phyloP scores from a whole-genome alignment of 2,113 vertebrate species.

The Recurvirostra avosetta region DNA sequence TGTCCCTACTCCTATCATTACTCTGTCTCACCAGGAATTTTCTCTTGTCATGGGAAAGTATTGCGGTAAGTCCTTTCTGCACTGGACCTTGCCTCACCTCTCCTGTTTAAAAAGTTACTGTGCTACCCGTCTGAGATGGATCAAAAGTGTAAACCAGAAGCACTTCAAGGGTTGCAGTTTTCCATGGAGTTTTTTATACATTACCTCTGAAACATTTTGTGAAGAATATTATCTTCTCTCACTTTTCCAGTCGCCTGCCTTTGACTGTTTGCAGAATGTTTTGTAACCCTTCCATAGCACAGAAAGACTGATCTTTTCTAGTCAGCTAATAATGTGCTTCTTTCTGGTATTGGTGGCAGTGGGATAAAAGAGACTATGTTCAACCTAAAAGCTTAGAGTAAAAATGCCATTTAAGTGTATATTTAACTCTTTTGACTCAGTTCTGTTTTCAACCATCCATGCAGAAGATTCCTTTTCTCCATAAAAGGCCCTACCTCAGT shows the following conservation, averaged over 20 bases:
- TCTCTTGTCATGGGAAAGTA: neutral
- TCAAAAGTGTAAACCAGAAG: neutral
- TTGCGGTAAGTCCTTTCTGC: neutral
- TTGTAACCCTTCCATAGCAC: neutral
- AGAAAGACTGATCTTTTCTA: neutral
- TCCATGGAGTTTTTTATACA: neutral
- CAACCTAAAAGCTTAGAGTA: neutral
- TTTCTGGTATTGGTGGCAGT: neutral
- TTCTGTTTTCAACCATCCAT: neutral
- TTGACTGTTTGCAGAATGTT: neutral
- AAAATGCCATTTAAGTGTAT: neutral
- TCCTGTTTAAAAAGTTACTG: neutral
- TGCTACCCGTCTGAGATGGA: neutral
- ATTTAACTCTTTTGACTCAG: neutral
- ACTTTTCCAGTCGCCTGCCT: neutral
- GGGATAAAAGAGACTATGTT: neutral
- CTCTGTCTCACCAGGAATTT: neutral
- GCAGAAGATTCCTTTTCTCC: neutral
- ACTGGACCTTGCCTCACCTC: neutral
- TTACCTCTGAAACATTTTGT: neutral
- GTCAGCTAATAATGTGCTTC: neutral
- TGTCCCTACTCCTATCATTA: neutral
- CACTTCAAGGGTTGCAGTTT: neutral
- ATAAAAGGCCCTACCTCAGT: neutral
- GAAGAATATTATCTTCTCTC: neutral